Base-by-base conservation (phyloP, 2,888 invertebrate genomes). In the Willowsia nigromaculata region DNA sequence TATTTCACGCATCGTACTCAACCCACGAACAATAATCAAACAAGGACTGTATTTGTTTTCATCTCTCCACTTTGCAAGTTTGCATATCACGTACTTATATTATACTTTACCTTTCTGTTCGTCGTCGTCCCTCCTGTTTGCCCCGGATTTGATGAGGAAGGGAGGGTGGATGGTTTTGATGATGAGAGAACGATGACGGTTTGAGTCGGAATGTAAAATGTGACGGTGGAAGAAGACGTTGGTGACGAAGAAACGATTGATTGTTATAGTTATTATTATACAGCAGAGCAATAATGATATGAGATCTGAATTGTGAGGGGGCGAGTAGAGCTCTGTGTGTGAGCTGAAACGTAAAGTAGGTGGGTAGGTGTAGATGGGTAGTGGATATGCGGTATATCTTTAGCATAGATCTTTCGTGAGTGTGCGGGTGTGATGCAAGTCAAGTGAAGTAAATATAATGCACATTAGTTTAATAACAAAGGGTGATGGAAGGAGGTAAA, bases 401-500 rank as follows among this genome's bases (percentile, higher is more conserved):
- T 76, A 71, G 43, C 71, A 25, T 30, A 50, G n/a, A 50, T 76
- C 76, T 56, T 53, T 78, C n/a, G 59, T n/a, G 18, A 33, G 56
- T 56, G 43, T 78, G 43, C 33, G 18, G 33, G 53, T 50, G 59
- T 56, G 56, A 56, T 85, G 87, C 27, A 50, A 88, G 83, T 83
- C 83, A 88, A 83, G 78, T 76, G 88, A 83, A 83, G 82, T 88
- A 84, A 88, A 84, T 84, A 65, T 88, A 88, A 88, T 84, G 74
- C 78, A 84, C 84, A 88, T 88, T 88, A 84, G 83, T 88, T 78
- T 76, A 68, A 78, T 88, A 88, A 82, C 83, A 84, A 62, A 56
- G 74, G 88, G 86, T 40, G 65, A 76, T 27, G 33, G 56, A 27
- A 37, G 40, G 76, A 59, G 53, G 40, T 40, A 53, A 81, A 82